Conservation (phyloP, 1,140 invertebrate genomes). For the Philopotamus ludificatus region DNA sequence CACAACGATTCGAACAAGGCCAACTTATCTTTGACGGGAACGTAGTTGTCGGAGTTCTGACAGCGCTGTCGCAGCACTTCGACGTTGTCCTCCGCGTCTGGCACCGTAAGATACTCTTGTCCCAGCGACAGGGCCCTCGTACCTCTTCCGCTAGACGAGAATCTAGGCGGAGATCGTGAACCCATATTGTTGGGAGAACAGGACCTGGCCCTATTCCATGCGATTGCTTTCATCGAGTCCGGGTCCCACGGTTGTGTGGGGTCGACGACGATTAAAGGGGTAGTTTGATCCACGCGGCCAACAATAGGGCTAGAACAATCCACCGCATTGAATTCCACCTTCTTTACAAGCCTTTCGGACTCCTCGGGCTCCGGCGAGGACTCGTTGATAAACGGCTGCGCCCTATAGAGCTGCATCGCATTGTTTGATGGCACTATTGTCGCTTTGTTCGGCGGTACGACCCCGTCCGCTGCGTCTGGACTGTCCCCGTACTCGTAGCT, state of each 20-base stretch:
- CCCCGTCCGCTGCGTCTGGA: slow-evolving; percentile 27
- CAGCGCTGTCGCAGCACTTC: slow-evolving; percentile 57
- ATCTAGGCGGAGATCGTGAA: slow-evolving; percentile 19
- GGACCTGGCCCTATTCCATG: slow-evolving; percentile 35
- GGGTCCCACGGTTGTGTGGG: slow-evolving; percentile 3
- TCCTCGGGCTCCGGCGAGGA: slow-evolving; percentile 6
- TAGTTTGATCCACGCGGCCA: neutral
- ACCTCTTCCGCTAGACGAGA: slow-evolving; percentile 17
- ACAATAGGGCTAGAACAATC: neutral
- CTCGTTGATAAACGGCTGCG: slow-evolving; percentile 31
- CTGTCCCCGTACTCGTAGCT: slow-evolving; percentile 37
- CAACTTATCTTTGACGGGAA: slow-evolving; percentile 62
- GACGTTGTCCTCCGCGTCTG: slow-evolving; percentile 49
- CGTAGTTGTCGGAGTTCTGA: slow-evolving; percentile 61
- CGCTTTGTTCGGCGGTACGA: neutral
- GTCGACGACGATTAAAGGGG: slow-evolving; percentile 31
- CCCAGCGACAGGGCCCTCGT: slow-evolving; percentile 32
- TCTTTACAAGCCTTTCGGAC: slow-evolving; percentile 3
- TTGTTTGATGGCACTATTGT: neutral
- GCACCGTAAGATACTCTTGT: slow-evolving; percentile 11
- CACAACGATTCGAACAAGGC: slow-evolving; percentile 62
- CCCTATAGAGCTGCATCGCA: slow-evolving; percentile 30
- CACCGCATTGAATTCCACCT: slow-evolving; percentile 11
- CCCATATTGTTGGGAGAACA: slow-evolving; percentile 35
- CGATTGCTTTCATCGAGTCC: slow-evolving; percentile 13